A percentile compares a stretch with the other conserved stretches of the same genome.
Conservation (phyloP, 2,113 vertebrate genomes). For the Capreolus pygargus region DNA sequence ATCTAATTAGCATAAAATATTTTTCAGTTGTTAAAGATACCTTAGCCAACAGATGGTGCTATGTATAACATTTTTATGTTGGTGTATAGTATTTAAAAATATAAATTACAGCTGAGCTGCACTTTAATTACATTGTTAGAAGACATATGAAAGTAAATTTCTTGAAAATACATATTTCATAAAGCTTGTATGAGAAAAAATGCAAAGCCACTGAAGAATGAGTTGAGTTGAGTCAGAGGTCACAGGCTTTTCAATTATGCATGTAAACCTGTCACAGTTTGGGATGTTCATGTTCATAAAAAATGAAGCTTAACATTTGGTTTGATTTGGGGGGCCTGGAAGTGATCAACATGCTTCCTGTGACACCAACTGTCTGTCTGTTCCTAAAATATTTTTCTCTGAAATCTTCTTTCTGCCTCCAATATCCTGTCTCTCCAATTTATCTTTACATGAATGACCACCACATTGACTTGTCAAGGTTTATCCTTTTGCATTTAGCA, state of each 20-base stretch:
- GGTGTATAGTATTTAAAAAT: slow-evolving; percentile 70
- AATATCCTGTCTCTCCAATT: background rate
- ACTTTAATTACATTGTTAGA: slow-evolving; percentile 74
- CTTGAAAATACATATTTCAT: slow-evolving; percentile 64
- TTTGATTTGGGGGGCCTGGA: background rate
- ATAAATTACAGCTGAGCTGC: slow-evolving; percentile 70
- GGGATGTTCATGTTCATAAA: background rate
- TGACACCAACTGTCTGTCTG: background rate
- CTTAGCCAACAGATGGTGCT: slow-evolving; percentile 82
- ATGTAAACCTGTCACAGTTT: slow-evolving; percentile 24
- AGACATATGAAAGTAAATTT: slow-evolving; percentile 69
- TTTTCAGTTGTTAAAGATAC: slow-evolving; percentile 77
- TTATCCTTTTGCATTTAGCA: background rate
- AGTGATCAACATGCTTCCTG: slow-evolving; percentile 2
- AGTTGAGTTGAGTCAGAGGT: slow-evolving; percentile 60
- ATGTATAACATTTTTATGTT: slow-evolving; percentile 79
- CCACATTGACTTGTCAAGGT: background rate
- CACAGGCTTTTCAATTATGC: slow-evolving; percentile 35
- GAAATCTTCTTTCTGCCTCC: background rate
- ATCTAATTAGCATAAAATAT: slow-evolving; percentile 72
- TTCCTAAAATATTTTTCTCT: background rate
- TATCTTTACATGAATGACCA: background rate
- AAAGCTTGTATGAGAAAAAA: slow-evolving; percentile 64
- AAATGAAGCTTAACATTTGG: slow-evolving; percentile 28
- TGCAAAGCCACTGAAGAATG: slow-evolving; percentile 61